Evolutionary conservation across 2,113 vertebrate genomes (phyloP).

Genomic region (Eurypyga helias): DNA sequence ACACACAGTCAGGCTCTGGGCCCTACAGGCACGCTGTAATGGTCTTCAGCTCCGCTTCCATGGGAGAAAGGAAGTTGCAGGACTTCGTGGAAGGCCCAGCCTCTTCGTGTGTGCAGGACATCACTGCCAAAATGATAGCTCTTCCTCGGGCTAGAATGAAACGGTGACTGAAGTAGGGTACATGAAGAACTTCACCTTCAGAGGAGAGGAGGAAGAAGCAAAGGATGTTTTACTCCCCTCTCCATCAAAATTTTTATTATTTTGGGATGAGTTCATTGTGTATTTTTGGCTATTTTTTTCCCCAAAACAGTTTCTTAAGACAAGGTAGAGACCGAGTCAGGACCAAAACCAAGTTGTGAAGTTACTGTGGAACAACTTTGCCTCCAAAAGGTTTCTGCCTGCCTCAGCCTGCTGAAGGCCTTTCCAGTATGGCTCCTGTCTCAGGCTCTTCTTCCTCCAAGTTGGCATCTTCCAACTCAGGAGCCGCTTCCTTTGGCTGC

Average conservation of each 20-base stretch:
- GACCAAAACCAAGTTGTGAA: background rate
- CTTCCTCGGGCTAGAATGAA: background rate
- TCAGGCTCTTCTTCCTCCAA: background rate
- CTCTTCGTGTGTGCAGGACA: background rate
- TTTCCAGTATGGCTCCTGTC: background rate
- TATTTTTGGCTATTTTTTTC: background rate
- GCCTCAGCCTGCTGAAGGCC: background rate
- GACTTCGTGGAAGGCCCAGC: background rate
- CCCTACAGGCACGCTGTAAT: background rate
- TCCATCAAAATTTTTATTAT: background rate
- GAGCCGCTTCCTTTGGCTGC: background rate
- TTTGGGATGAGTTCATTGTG: conserved; percentile 22
- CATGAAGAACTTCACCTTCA: background rate
- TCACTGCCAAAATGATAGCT: background rate
- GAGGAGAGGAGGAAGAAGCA: background rate
- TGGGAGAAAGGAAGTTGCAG: background rate
- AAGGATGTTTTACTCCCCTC: background rate
- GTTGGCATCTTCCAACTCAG: background rate
- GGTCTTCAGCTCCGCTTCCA: conserved; percentile 16
- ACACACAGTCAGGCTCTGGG: conserved; percentile 3
- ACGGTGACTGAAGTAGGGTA: background rate
- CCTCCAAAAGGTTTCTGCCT: background rate
- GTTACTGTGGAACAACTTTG: conserved; percentile 3
- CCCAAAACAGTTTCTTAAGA: background rate
- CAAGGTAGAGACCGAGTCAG: background rate